Evolutionary conservation across 2,888 invertebrate genomes (phyloP).

Genomic region (Tiphia femorata): DNA sequence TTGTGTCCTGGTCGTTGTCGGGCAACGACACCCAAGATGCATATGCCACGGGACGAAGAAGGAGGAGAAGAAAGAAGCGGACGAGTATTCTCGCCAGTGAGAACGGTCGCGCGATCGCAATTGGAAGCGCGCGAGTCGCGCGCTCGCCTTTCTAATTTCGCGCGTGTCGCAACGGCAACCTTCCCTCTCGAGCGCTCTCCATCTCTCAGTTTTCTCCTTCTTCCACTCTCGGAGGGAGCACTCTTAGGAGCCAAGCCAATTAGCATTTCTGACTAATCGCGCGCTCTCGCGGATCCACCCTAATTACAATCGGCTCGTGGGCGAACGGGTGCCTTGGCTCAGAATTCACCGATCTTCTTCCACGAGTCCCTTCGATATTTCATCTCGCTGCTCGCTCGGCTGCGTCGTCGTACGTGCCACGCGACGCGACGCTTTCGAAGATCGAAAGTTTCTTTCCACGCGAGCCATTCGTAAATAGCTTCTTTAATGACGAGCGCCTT

Average conservation of each 20-base stretch:
- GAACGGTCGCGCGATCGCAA: conserved; percentile 41
- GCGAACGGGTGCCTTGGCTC: conserved; percentile 4
- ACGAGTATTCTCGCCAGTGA: conserved; percentile 23
- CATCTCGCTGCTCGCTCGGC: too few relatives aligned
- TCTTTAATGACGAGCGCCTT: too few relatives aligned
- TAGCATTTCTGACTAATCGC: conserved; percentile 43
- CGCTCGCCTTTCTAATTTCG: conserved; percentile 54
- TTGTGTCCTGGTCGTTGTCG: not conserved
- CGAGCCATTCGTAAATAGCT: too few relatives aligned
- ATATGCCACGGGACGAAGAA: not conserved
- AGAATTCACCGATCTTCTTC: too few relatives aligned
- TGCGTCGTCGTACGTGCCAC: too few relatives aligned
- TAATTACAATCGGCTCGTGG: conserved; percentile 31
- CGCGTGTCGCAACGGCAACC: conserved; percentile 41
- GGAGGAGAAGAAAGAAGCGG: too few relatives aligned
- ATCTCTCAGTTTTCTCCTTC: conserved; percentile 4
- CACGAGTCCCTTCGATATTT: not conserved
- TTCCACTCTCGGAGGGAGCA: not conserved
- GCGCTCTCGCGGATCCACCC: conserved; percentile 26
- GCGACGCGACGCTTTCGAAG: too few relatives aligned
- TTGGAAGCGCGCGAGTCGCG: conserved; percentile 37
- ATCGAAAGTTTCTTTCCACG: too few relatives aligned
- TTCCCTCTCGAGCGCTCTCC: conserved; percentile 24
- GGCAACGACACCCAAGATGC: conserved; percentile 8
- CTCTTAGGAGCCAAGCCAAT: conserved; percentile 33